phyloP scores from a whole-genome alignment of 2,797 vertebrate genomes.

The Acanthis flammea region DNA sequence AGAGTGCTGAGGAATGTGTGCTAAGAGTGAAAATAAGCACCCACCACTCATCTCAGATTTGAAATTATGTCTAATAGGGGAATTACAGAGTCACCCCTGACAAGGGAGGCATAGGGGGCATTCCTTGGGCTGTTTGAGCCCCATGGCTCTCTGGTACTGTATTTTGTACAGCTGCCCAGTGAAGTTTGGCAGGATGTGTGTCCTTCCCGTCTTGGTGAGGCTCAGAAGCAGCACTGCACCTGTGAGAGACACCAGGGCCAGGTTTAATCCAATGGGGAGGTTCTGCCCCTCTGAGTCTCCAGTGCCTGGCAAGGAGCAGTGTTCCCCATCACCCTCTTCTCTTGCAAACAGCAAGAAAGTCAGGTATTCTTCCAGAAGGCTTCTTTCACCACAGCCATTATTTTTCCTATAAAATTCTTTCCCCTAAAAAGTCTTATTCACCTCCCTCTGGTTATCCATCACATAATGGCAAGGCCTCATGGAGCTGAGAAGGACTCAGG shows the following conservation, averaged over 20 bases:
- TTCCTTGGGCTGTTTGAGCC: not conserved
- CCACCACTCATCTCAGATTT: not conserved
- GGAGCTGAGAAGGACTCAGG: not conserved
- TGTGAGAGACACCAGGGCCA: not conserved
- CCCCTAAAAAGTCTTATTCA: not conserved
- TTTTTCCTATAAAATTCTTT: not conserved
- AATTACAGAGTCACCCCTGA: not conserved
- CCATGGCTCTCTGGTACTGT: not conserved
- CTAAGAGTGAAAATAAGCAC: not conserved
- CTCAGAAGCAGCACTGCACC: not conserved
- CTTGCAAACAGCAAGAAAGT: not conserved
- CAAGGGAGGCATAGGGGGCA: not conserved
- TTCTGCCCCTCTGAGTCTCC: not conserved
- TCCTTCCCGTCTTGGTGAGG: accelerated
- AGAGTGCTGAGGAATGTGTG: not conserved
- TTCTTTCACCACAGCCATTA: not conserved
- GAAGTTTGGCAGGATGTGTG: not conserved
- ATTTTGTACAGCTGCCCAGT: not conserved
- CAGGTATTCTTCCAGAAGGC: not conserved
- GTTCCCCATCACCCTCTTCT: not conserved
- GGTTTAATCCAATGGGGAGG: accelerated
- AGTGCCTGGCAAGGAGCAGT: not conserved
- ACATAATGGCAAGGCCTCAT: accelerated
- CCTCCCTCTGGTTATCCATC: not conserved
- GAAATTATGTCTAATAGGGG: not conserved